Evolutionary conservation across 2,113 vertebrate species (phyloP).

Genomic region (Hydrolagus affinis): DNA sequence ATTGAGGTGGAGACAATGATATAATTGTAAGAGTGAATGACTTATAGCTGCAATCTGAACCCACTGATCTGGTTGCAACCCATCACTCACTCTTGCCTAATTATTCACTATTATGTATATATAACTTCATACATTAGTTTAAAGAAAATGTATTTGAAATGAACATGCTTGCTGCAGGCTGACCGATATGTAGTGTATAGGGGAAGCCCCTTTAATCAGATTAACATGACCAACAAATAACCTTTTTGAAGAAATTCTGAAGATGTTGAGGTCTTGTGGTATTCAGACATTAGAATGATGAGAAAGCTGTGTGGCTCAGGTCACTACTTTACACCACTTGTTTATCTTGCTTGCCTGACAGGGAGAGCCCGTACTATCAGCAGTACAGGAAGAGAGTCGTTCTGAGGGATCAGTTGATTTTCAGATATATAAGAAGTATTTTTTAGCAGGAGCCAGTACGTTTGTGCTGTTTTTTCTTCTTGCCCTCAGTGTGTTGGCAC

Average conservation of each 20-base stretch:
- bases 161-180: background rate
- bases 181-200: background rate
- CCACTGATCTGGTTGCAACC: too few relatives aligned
- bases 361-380: conserved; percentile 55
- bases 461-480: conserved; percentile 56
- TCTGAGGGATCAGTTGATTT: conserved; percentile 66
- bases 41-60: too few relatives aligned
- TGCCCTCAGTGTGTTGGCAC: conserved; percentile 64
- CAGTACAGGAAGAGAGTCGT: conserved; percentile 67
- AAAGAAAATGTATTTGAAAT: background rate
- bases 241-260: background rate
- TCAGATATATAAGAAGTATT: conserved; percentile 72
- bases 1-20: too few relatives aligned
- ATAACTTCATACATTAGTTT: background rate
- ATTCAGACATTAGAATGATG: background rate
- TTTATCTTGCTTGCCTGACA: conserved; percentile 39
- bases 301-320: background rate
- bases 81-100: too few relatives aligned
- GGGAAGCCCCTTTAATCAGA: too few relatives aligned
- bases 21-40: too few relatives aligned
- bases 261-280: background rate
- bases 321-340: background rate
- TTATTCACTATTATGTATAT: too few relatives aligned
- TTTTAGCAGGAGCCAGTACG: conserved; percentile 66
- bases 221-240: background rate